Evolutionary conservation across 1,140 invertebrate genomes (phyloP).

Genomic region (Cotesia vestalis): DNA sequence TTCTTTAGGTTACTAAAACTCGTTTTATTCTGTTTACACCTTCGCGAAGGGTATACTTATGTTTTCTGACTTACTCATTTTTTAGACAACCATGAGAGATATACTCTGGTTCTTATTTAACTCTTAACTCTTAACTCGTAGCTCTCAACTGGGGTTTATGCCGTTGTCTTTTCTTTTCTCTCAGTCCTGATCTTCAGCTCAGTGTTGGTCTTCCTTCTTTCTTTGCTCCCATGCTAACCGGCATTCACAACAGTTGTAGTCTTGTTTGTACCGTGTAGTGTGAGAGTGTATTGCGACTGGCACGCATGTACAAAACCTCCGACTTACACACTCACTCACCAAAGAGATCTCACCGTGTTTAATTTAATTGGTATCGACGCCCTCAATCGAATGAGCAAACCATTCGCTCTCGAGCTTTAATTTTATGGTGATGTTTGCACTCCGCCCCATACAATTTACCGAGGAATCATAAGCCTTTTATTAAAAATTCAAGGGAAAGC

Average conservation of each 20-base stretch:
- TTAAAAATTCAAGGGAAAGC: no score
- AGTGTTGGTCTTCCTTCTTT: no score
- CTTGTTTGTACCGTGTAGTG: no score
- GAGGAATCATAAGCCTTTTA: not conserved
- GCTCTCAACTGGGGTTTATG: not conserved
- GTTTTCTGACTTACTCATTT: conserved; percentile 49
- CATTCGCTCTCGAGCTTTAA: not conserved
- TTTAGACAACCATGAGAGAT: conserved; percentile 9
- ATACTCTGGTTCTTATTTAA: conserved; percentile 17
- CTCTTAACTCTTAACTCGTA: not conserved
- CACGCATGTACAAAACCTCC: not conserved
- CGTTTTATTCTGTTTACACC: conserved; percentile 55
- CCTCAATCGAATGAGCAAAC: conserved; percentile 46
- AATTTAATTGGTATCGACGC: conserved; percentile 61
- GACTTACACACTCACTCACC: not conserved
- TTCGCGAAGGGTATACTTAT: conserved; percentile 57
- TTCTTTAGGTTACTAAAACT: conserved; percentile 45
- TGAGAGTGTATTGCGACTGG: not conserved
- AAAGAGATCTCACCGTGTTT: conserved; percentile 41
- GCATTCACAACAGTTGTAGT: no score
- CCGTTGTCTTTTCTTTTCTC: conserved; percentile 19
- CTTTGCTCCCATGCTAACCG: no score
- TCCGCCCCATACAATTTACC: conserved; percentile 8
- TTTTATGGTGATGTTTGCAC: conserved; percentile 16
- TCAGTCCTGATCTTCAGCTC: no score